These are phyloP conservation scores for Zosterops japonicus DNA, from an alignment of 2,113 vertebrate genomes.

Conservation along the genomic window DNA sequence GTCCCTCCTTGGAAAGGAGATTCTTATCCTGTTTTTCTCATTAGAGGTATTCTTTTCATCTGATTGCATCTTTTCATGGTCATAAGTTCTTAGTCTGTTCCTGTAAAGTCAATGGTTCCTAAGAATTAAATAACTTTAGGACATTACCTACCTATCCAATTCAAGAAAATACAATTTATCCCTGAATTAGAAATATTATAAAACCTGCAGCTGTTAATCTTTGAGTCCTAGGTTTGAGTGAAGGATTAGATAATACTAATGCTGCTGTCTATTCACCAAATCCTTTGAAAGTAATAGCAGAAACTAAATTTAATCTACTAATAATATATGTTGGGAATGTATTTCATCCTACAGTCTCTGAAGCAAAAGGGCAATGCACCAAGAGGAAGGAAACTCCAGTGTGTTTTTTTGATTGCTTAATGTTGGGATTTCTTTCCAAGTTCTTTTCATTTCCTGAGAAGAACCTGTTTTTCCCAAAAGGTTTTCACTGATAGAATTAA, in stretches of 20 bases:
- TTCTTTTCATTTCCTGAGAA: background rate
- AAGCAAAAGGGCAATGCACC: background rate
- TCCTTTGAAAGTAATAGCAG: conserved; percentile 48
- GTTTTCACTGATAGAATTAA: background rate
- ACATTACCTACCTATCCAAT: background rate
- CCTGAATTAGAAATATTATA: conserved; percentile 13
- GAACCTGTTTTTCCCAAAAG: background rate
- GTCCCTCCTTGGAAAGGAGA: background rate
- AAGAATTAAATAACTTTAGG: conserved; percentile 23
- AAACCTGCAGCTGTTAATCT: conserved; percentile 52
- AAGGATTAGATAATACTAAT: conserved; percentile 25
- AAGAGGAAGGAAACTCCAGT: background rate
- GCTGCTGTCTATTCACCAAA: conserved; percentile 20
- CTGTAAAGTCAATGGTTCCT: conserved; percentile 5
- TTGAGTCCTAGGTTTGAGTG: conserved; percentile 7
- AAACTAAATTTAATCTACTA: conserved; percentile 25
- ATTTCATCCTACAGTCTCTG: background rate
- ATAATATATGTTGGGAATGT: conserved; percentile 1
- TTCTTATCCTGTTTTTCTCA: conserved; percentile 7
- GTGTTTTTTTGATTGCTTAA: background rate
- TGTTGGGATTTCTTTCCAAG: background rate
- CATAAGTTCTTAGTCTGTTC: background rate
- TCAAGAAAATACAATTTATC: conserved; percentile 39
- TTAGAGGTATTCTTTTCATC: background rate
- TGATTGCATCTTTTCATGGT: conserved; percentile 42